Base-by-base conservation (phyloP, 2,113 vertebrate species). In the Pseudorhombus dupliciocellatus region DNA sequence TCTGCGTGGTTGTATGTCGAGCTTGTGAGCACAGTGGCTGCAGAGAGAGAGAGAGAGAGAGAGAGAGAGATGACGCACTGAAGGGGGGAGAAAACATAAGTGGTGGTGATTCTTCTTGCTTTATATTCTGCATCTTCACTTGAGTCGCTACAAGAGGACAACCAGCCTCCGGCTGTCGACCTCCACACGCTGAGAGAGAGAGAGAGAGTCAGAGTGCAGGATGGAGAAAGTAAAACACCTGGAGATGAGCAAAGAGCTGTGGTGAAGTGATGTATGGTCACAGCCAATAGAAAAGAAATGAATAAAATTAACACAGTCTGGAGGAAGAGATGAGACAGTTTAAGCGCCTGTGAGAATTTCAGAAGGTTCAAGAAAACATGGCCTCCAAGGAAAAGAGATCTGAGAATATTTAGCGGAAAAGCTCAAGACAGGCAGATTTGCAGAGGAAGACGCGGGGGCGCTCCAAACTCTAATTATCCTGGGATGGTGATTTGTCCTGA, bases 401-500 rank as follows among this genome's bases (percentile, higher is more conserved):
- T 62, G 56, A 70, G 66, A 78, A 28, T 25, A 78, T 37, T 62
- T 15, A 15, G 21, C 0, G 15, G 65, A 70, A 70, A 70, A 74
- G 70, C 79, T 71, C 58, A 64, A 76, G 60, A 51, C 57, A 67
- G 70, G 50, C 48, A 76, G 67, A 72, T 68, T 66, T 76, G 62
- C 69, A 77, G 70, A 86, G 70, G 70, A 75, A 86, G 82, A 77
- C 70, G 65, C 30, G 68, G 70, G 30, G 68, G 59, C 21, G 59
- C 57, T 84, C 68, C 79, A 81, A 91, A 89, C 83, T 71, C 81
- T 89, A 91, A 91, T 92, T 91, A 91, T 83, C 90, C 66, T 15
- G 89, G 90, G 90, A 92, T 79, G 84, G 86, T 57, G 77, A 93
- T 91, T 92, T 89, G 91, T 93, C 88, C 88, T 92, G 93, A 93